Percentiles rank a stretch among this genome's conserved stretches.
These are phyloP conservation scores for Semotilus atromaculatus DNA, from an alignment of 2,797 vertebrate genomes.

Conservation along the genomic window DNA sequence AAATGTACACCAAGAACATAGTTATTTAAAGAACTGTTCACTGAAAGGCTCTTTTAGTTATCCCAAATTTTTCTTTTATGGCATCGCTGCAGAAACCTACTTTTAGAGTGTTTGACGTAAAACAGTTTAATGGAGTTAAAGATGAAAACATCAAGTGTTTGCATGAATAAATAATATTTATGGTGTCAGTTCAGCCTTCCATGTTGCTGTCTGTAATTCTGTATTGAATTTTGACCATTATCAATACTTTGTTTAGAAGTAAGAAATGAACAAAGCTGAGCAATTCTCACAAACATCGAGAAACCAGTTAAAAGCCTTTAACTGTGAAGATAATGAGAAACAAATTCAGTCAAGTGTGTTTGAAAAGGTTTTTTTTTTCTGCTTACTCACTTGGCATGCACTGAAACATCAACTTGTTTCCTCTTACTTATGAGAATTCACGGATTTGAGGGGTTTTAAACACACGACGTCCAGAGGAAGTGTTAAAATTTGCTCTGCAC, in stretches of 20 bases:
- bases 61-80: background rate
- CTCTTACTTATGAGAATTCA: conserved; percentile 41
- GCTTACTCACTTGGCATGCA: conserved; percentile 55
- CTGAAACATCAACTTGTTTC: conserved; percentile 51
- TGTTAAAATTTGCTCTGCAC: conserved; percentile 14
- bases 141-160: background rate
- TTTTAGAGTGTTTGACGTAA: background rate
- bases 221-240: background rate
- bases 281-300: background rate
- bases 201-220: background rate
- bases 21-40: background rate
- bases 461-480: conserved; percentile 26
- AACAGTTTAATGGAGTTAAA: background rate
- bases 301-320: background rate
- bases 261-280: background rate
- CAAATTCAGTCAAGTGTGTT: background rate
- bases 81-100: background rate
- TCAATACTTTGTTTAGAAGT: background rate
- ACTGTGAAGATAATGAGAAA: background rate
- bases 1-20: too few relatives aligned
- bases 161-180: background rate
- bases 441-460: conserved; percentile 23
- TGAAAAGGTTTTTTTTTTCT: conserved; percentile 30
- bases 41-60: background rate
- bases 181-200: background rate